Conservation (phyloP, 2,888 invertebrate species). For the Hermodice carunculata region DNA sequence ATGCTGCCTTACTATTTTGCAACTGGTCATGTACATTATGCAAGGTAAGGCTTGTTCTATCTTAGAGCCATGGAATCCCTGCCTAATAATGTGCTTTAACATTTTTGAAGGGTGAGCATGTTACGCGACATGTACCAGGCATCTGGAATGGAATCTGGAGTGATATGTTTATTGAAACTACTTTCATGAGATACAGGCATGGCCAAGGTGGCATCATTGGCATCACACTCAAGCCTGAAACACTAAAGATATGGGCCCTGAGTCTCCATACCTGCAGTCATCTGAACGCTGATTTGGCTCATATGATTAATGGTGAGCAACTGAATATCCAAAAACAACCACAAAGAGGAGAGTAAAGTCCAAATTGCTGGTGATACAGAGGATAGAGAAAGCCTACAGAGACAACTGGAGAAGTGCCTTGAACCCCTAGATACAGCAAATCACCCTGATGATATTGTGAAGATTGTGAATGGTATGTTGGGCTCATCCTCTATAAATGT, state of each 20-base stretch:
- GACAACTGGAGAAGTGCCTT: conserved; percentile 20
- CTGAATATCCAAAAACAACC: neutral
- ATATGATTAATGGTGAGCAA: neutral
- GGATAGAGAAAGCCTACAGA: conserved; percentile 23
- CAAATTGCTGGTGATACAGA: conserved; percentile 24
- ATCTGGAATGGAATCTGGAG: conserved; percentile 32
- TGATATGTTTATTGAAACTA: conserved; percentile 48
- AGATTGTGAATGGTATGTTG: conserved; percentile 18
- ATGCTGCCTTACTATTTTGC: conserved; percentile 47
- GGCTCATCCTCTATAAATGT: conserved; percentile 17
- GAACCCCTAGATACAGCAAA: conserved; percentile 20
- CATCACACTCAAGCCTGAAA: conserved; percentile 38
- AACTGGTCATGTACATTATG: conserved; percentile 40
- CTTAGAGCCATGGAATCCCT: conserved; percentile 34
- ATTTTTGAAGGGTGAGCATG: conserved; percentile 42
- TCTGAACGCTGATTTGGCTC: conserved; percentile 10
- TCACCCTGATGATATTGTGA: conserved; percentile 17
- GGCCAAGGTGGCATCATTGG: conserved; percentile 43
- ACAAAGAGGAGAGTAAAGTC: conserved; percentile 35
- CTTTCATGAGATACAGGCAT: conserved; percentile 50
- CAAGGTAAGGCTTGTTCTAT: conserved; percentile 42
- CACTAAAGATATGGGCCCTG: conserved; percentile 41
- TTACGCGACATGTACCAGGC: conserved; percentile 29
- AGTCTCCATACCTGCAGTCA: conserved; percentile 38
- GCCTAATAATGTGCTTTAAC: conserved; percentile 23